Conservation (phyloP, 2,888 invertebrate genomes). For the Lochmaea capreae region DNA sequence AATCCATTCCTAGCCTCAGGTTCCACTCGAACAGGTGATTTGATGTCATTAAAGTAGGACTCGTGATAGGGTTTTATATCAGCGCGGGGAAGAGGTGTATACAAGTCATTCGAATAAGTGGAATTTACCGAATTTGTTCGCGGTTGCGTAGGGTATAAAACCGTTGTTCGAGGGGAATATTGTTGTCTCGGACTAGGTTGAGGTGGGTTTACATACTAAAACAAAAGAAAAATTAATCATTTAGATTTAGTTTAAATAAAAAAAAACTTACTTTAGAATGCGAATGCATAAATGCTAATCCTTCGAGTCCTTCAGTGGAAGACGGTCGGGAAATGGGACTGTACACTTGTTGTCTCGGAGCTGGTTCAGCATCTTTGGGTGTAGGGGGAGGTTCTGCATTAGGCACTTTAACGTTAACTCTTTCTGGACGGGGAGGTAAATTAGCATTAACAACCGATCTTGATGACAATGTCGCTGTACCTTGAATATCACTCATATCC, state of each 20-base stretch:
- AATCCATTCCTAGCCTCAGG: conserved; percentile 59
- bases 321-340: conserved; percentile 71
- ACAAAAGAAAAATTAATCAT: background rate
- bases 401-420: conserved; percentile 69
- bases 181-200: conserved; percentile 59
- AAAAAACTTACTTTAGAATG: conserved; percentile 54
- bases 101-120: conserved; percentile 60
- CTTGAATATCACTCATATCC: conserved; percentile 81
- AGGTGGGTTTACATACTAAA: conserved; percentile 53
- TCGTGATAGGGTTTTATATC: conserved; percentile 80
- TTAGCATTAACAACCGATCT: conserved; percentile 69
- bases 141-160: conserved; percentile 49
- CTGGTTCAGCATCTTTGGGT: conserved; percentile 53
- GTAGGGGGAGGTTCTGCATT: conserved; percentile 38
- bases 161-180: conserved; percentile 63
- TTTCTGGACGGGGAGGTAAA: conserved; percentile 71
- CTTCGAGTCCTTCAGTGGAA: conserved; percentile 66
- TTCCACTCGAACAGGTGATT: conserved; percentile 64
- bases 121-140: conserved; percentile 50
- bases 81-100: conserved; percentile 74
- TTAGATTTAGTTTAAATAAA: background rate
- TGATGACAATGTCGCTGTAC: conserved; percentile 66
- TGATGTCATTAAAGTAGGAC: conserved; percentile 75
- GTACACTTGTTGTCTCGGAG: conserved; percentile 65
- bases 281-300: conserved; percentile 62